Evolutionary conservation across 2,113 vertebrate genomes (phyloP), one percentile per base, ranked within the genome.

Genomic region (Xiphophorus maculatus): DNA sequence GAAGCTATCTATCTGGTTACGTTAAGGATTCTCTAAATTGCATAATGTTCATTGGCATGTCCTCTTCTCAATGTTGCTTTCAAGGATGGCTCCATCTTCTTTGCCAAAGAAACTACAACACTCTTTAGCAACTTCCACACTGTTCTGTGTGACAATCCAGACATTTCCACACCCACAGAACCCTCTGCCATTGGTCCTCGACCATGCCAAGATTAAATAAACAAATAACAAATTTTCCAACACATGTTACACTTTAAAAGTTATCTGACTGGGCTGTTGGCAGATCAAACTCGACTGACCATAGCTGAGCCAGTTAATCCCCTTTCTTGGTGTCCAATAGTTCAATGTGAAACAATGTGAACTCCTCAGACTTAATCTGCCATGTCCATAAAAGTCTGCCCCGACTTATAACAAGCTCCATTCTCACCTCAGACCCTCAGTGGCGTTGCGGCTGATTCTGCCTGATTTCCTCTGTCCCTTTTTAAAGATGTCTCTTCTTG

Each of bases 401-500:
- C 32, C 44, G 68, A 54, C 73, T 73, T 83, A 10, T 71, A 69
- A 86, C 80, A 83, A 81, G 78, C 69, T 28, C 5, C 0, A 54
- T 30, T 72, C 79, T 79, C 85, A 82, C 67, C 73, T 82, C 84
- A 82, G 85, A 89, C 81, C 63, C 58, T 69, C 22, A 9, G 60
- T 66, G 37, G 74, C 22, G 66, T 66, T 58, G 65, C 48, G 69
- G 65, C 69, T 61, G 69, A 65, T 79, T 58, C 74, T 42, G 73
- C 63, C 58, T n/a, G 29, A 77, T 71, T 84, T 81, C 83, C 76
- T 86, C 86, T 81, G 79, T 69, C 71, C 74, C 80, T 69, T 74
- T 74, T 74, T 74, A 69, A 64, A 81, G 66, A 85, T 33, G 51
- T 86, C 84, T 85, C 78, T 73, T 79, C 84, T 77, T 54, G 81